phyloP scores from a whole-genome alignment of 2,113 vertebrate genomes.

The Silurus glanis region DNA sequence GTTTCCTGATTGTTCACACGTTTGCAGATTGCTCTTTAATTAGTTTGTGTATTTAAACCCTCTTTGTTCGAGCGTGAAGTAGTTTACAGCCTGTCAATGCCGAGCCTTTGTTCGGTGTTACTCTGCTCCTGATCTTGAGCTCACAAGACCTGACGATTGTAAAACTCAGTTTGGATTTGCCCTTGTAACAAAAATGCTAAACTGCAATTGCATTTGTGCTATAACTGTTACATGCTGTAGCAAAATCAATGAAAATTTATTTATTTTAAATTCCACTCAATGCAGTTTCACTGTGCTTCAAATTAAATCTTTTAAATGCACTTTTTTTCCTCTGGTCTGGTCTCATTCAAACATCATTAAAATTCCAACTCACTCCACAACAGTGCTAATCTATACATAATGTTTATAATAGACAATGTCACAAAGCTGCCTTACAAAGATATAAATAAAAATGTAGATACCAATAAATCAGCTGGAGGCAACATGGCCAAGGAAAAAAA shows the following conservation, averaged over 20 bases:
- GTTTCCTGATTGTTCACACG: no score
- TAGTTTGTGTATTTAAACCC: no score
- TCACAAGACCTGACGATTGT: no score
- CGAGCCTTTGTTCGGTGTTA: no score
- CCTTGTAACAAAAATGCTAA: no score
- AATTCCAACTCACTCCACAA: background rate
- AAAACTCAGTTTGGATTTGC: no score
- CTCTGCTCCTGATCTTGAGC: no score
- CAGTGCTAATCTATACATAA: background rate
- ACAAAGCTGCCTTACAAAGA: no score
- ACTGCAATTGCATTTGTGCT: no score
- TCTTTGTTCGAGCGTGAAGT: no score
- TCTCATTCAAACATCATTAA: background rate
- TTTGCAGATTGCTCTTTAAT: no score
- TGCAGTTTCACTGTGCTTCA: background rate
- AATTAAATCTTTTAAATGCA: background rate
- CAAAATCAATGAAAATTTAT: background rate
- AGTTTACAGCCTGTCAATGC: no score
- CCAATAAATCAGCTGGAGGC: background rate
- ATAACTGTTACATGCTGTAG: background rate
- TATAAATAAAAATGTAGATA: background rate
- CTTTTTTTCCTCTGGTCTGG: background rate
- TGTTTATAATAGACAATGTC: background rate
- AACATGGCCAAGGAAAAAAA: background rate
- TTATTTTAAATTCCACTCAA: background rate